Evolutionary conservation across 2,888 invertebrate species (phyloP).

Genomic region (Leucophenga montana): DNA sequence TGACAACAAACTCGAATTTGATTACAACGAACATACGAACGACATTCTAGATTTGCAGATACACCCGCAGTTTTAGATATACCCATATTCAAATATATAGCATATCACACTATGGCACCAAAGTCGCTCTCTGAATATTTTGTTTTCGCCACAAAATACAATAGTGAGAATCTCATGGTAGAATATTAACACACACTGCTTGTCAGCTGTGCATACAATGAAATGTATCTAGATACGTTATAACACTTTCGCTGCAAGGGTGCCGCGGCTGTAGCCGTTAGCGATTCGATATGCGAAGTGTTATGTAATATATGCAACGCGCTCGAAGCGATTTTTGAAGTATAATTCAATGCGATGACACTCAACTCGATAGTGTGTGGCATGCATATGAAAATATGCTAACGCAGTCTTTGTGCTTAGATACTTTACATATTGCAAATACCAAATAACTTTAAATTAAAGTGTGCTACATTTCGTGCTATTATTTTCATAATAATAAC

Average conservation of each 20-base stretch:
- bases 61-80: too few species aligned
- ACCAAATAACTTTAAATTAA: too few species aligned
- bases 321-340: neutral
- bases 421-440: too few species aligned
- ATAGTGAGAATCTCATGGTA: conserved; percentile 11
- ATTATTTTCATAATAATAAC: too few species aligned
- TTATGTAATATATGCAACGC: too few species aligned
- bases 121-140: too few species aligned
- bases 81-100: too few species aligned
- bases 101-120: too few species aligned
- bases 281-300: conserved; percentile 9
- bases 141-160: conserved; percentile 1
- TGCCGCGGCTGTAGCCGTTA: neutral
- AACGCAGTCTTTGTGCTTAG: neutral
- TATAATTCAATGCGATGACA: neutral
- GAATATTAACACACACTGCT: conserved; percentile 9
- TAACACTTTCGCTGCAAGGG: conserved; percentile 15
- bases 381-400: conserved; percentile 32
- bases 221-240: too few species aligned
- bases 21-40: conserved; percentile 46
- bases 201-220: neutral
- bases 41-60: too few species aligned
- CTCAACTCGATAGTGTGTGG: too few species aligned
- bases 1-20: conserved; percentile 51
- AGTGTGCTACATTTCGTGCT: too few species aligned